phyloP scores from a whole-genome alignment of 2,888 invertebrate species.

The Corythucha ciliata region DNA sequence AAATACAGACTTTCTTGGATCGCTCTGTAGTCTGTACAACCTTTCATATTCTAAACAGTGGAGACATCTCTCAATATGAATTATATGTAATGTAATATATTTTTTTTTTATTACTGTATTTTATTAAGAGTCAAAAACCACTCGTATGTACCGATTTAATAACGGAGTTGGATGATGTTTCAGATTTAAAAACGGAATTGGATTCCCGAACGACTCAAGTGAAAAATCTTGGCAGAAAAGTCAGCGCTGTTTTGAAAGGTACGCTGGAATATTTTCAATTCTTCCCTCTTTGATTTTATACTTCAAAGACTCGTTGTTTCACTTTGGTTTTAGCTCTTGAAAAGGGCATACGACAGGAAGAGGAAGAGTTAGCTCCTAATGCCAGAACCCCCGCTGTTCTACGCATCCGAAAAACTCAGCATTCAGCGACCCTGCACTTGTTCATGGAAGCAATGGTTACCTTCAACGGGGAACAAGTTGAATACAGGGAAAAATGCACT shows the following conservation, averaged over 20 bases:
- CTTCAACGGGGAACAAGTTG: slow-evolving; percentile 50
- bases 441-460: slow-evolving; percentile 51
- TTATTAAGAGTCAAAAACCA: too few species aligned
- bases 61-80: too few species aligned
- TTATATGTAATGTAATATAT: too few species aligned
- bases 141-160: too few species aligned
- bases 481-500: slow-evolving; percentile 50
- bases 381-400: slow-evolving; percentile 35
- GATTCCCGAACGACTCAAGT: slow-evolving; percentile 47
- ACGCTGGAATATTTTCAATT: neutral
- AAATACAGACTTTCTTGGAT: too few species aligned
- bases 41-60: too few species aligned
- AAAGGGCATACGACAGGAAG: slow-evolving; percentile 35
- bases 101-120: too few species aligned
- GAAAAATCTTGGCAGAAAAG: slow-evolving; percentile 36
- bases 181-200: slow-evolving; percentile 54
- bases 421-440: slow-evolving; percentile 47
- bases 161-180: too few species aligned
- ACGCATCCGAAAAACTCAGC: slow-evolving; percentile 42
- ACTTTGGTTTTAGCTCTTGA: slow-evolving; percentile 32
- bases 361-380: slow-evolving; percentile 33
- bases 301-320: neutral
- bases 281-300: neutral
- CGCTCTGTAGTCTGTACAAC: too few species aligned
- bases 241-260: slow-evolving; percentile 36